Base-by-base conservation (phyloP, 30 jellyfish, hydroid and myxozoan genomes). In the Kudoa iwatai region DNA sequence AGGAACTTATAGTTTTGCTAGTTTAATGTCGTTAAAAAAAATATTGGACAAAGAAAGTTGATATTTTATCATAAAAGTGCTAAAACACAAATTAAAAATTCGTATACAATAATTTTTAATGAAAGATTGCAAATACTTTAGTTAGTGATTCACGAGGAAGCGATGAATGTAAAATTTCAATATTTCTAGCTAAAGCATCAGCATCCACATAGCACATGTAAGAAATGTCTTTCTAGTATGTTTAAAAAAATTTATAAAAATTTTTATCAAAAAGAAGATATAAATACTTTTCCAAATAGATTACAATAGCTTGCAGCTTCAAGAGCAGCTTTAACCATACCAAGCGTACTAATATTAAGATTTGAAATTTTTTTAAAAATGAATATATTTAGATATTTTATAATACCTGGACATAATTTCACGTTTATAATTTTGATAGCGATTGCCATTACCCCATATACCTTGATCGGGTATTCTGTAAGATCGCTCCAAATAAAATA, bases 321-420 rank as follows among this genome's bases (percentile, higher is more conserved):
- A 35, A 69, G 39, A 1, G 91, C 91, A 14, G 91, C 91, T 46
- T 57, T 69, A n/a, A 65, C 91, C 83, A 69, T 69, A 10, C 86
- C 91, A 53, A 69, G 50, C 9, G 91, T 50, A 25, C 91, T 69
- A 47, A 28, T 28, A 28, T n/a, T 6, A 28, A 28, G 9, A 28
- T 28, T 28, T 28, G 9, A n/a, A 28, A 6, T 28, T 9, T 6
- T 28, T 6, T 28, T 6, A n/a, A n/a, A n/a, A 28, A 6, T 6
- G 11, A n/a, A 28, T 28, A 28, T 6, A 28, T 28, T 13, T 9
- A 28, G 13, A 28, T 9, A 28, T 9, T 28, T 28, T 28, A 13
- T 6, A 28, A 28, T 28, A 69, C 91, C 91, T 69, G 36, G 91
- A 84, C 18, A 49, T 52, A 25, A 69, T 57, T 25, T 69, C 91